These are phyloP conservation scores for Phenganax subtilis DNA, from an alignment of 92 coral and sea anemone genomes.

Conservation along the genomic window DNA sequence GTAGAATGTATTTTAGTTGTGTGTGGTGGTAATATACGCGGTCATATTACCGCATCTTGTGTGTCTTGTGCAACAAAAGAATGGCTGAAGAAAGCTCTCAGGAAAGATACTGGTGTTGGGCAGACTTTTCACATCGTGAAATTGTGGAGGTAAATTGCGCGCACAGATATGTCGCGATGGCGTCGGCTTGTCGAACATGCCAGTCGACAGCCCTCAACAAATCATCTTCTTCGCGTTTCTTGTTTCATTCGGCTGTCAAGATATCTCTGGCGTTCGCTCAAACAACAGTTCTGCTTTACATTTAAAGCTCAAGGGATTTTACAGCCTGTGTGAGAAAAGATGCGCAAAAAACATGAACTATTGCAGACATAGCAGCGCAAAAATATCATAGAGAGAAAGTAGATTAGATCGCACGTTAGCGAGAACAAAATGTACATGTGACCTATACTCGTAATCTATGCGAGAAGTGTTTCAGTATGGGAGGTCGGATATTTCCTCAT, in stretches of 20 bases:
- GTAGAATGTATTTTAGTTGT: not conserved
- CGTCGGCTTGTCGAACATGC: constrained; percentile 28
- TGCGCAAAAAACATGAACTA: not conserved
- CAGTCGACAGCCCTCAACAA: constrained; percentile 30
- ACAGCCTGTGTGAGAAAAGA: not conserved
- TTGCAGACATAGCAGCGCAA: not conserved
- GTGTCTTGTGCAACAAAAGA: constrained; percentile 22
- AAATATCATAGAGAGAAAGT: not conserved
- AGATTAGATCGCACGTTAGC: constrained; percentile 4
- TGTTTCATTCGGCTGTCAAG: constrained; percentile 26
- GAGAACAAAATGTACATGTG: not conserved
- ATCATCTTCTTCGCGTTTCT: constrained; percentile 29
- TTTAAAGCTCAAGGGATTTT: not conserved
- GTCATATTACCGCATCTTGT: constrained; percentile 38
- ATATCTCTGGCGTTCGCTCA: constrained; percentile 6
- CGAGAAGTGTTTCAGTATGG: constrained; percentile 20
- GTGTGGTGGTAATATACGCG: constrained; percentile 36
- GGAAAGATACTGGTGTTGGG: constrained; percentile 49
- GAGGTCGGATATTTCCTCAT: constrained; percentile 31
- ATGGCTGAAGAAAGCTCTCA: constrained; percentile 9
- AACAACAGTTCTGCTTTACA: not conserved
- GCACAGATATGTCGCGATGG: not conserved
- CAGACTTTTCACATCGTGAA: constrained; percentile 60
- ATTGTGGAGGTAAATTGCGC: constrained; percentile 59
- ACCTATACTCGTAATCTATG: constrained; percentile 27